Evolutionary conservation across 2,797 vertebrate genomes (phyloP).

Genomic region (Linurgus olivaceus): DNA sequence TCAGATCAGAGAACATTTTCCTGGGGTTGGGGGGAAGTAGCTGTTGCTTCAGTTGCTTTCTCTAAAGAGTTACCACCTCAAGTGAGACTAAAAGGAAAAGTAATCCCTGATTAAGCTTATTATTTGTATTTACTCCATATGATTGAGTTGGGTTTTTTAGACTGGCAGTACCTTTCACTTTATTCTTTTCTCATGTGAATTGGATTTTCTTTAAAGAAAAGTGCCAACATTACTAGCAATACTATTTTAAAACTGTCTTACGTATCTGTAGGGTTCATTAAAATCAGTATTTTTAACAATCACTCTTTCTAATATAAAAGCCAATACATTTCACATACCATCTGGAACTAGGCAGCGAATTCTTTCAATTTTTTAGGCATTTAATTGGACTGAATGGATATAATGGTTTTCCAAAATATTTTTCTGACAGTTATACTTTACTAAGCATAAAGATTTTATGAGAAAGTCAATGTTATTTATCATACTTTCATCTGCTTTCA

Average conservation of each 20-base stretch:
- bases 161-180: background rate
- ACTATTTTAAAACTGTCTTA: background rate
- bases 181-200: background rate
- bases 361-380: background rate
- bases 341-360: background rate
- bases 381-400: constrained; percentile 34
- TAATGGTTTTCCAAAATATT: constrained; percentile 27
- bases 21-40: background rate
- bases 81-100: background rate
- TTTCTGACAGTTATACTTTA: background rate
- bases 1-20: background rate
- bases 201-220: background rate
- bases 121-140: background rate
- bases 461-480: background rate
- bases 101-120: background rate
- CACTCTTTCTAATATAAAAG: constrained; percentile 11
- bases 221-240: background rate
- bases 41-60: background rate
- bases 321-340: background rate
- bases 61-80: background rate
- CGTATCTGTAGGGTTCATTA: background rate
- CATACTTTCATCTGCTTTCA: background rate
- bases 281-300: background rate
- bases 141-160: background rate
- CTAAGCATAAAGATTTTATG: background rate